Percentiles rank a stretch among this genome's conserved stretches.
phyloP scores from a whole-genome alignment of 2,888 invertebrate species.

The Drosophila neonasuta region DNA sequence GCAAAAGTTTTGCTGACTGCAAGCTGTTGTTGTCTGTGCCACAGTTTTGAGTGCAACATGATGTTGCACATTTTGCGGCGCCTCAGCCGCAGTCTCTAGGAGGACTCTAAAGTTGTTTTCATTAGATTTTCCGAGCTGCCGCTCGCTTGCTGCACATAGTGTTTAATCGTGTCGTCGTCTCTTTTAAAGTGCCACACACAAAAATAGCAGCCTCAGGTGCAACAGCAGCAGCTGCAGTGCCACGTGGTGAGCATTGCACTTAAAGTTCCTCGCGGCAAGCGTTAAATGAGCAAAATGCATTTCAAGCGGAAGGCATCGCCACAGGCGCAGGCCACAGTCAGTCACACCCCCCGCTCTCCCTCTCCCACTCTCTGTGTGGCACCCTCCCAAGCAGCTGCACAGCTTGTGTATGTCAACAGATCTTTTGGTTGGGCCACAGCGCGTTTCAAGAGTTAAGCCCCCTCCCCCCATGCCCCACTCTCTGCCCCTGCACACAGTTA shows the following conservation, averaged over 20 bases:
- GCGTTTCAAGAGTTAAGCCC: conserved; percentile 7
- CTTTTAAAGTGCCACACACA: conserved; percentile 27
- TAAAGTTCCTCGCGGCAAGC: conserved; percentile 27
- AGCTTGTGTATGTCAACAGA: conserved; percentile 61
- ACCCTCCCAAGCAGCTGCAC: conserved; percentile 9
- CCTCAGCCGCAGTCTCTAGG: conserved; percentile 8
- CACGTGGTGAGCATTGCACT: conserved; percentile 3
- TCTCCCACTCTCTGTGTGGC: no score
- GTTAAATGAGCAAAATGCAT: conserved; percentile 61
- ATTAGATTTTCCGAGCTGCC: conserved; percentile 48
- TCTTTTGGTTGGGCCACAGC: conserved; percentile 31
- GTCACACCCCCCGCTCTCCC: background rate
- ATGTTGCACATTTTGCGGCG: conserved; percentile 64
- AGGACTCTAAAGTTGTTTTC: conserved; percentile 57
- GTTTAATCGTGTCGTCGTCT: conserved; percentile 50
- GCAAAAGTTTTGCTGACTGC: conserved; percentile 51
- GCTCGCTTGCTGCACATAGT: conserved; percentile 44
- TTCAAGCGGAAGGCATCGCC: conserved; percentile 46
- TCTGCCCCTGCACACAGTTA: background rate
- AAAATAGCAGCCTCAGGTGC: conserved; percentile 27
- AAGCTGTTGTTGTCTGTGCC: conserved; percentile 39
- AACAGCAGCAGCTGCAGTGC: conserved; percentile 1
- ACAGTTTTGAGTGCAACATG: conserved; percentile 35
- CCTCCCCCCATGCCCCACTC: background rate
- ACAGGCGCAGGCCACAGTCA: conserved; percentile 18